Evolutionary conservation across 1,140 invertebrate genomes (phyloP).

Genomic region (Diuraphis noxia): DNA sequence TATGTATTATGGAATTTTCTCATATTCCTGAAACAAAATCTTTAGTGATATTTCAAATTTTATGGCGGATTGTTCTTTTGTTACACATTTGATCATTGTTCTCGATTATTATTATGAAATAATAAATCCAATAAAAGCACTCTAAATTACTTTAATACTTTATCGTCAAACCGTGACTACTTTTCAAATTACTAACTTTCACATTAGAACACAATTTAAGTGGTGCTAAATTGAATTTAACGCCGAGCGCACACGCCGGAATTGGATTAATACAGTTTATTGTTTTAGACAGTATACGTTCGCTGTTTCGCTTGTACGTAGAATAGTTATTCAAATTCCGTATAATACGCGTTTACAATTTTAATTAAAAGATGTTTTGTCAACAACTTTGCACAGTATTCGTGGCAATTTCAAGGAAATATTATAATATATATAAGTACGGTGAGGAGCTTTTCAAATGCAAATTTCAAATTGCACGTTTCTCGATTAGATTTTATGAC

Average conservation of each 20-base stretch:
- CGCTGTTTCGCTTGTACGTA: neutral
- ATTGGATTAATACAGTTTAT: neutral
- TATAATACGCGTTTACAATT: neutral
- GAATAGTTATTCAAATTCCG: constrained; percentile 9
- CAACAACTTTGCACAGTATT: neutral
- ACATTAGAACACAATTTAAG: constrained; percentile 1
- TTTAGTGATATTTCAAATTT: neutral
- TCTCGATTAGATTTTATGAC: neutral
- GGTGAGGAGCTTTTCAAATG: neutral
- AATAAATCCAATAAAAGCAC: neutral
- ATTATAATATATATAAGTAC: neutral
- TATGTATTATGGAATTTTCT: neutral
- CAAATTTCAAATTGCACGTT: neutral
- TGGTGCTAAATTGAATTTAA: neutral
- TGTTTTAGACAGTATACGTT: neutral
- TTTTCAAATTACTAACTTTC: constrained; percentile 8
- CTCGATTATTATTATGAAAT: neutral
- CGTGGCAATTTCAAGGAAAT: neutral
- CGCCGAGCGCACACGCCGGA: neutral
- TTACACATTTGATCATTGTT: neutral
- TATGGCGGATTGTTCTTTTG: neutral
- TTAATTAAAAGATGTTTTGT: constrained; percentile 5
- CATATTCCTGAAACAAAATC: neutral
- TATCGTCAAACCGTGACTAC: neutral
- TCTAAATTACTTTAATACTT: neutral